Evolutionary conservation across 2,797 vertebrate genomes (phyloP).

Genomic region (Eospalax fontanierii): DNA sequence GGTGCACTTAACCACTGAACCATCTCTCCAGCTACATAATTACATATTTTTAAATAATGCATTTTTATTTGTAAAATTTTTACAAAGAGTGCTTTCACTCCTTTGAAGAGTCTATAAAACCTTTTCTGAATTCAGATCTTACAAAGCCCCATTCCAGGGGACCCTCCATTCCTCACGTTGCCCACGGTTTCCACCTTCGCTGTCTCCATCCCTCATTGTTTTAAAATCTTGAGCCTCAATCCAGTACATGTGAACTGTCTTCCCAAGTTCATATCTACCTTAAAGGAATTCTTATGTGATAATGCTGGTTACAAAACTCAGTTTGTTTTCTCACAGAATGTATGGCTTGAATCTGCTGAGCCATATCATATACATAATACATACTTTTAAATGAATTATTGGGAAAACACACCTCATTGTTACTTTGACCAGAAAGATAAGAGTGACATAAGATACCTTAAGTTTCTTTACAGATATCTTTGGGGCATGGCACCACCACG

Average conservation of each 20-base stretch:
- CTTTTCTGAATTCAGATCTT: not conserved
- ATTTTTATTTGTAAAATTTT: not conserved
- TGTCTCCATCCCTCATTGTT: accelerated
- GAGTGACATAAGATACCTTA: not conserved
- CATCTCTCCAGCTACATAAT: not conserved
- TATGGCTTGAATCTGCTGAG: not conserved
- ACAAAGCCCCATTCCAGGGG: not conserved
- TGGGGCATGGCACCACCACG: too few relatives aligned
- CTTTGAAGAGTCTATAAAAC: not conserved
- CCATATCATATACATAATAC: not conserved
- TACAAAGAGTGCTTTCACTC: not conserved
- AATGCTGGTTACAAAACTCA: not conserved
- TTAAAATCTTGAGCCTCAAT: not conserved
- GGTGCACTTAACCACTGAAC: too few relatives aligned
- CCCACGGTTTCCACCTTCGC: not conserved
- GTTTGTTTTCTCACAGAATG: not conserved
- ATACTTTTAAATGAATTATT: slow-evolving; percentile 35
- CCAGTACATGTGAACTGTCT: not conserved
- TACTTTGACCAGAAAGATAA: slow-evolving; percentile 34
- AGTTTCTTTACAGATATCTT: slow-evolving; percentile 19
- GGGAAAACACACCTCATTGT: not conserved
- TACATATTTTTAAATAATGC: slow-evolving; percentile 7
- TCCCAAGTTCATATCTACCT: slow-evolving; percentile 29
- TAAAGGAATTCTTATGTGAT: not conserved
- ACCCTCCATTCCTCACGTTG: not conserved